These are phyloP conservation scores for Thalassoma bifasciatum DNA, from an alignment of 2,113 vertebrate species.

Conservation along the genomic window DNA sequence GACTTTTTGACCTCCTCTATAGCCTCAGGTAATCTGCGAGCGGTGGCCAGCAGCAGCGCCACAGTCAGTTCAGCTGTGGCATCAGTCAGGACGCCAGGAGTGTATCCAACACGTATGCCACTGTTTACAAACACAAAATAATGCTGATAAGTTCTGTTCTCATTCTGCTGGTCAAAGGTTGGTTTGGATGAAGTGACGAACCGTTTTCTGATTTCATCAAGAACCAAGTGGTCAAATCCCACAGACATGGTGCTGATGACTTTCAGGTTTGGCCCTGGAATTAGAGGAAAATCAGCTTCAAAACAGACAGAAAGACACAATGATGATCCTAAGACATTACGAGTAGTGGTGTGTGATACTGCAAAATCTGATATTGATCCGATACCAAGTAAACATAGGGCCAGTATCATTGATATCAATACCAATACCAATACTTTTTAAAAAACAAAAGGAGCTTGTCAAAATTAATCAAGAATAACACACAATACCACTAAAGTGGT, in stretches of 20 bases:
- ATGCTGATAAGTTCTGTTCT: not conserved
- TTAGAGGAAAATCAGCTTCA: conserved; percentile 24
- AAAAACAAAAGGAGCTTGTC: too few species aligned
- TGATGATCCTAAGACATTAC: too few species aligned
- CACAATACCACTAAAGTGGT: too few species aligned
- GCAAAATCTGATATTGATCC: too few species aligned
- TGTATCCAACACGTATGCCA: conserved; percentile 84
- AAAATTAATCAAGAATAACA: too few species aligned
- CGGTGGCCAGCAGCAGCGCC: conserved; percentile 83
- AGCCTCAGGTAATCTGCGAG: conserved; percentile 83
- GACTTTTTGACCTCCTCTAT: conserved; percentile 80
- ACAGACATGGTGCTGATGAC: conserved; percentile 83
- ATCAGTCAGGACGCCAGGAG: conserved; percentile 80
- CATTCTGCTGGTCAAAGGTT: not conserved
- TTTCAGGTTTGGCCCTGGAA: conserved; percentile 77
- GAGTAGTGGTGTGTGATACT: too few species aligned
- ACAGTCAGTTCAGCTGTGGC: conserved; percentile 81
- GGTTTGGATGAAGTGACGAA: conserved; percentile 19
- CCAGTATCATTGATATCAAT: too few species aligned
- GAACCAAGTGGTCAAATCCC: conserved; percentile 73
- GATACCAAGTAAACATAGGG: too few species aligned
- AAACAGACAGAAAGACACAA: not conserved
- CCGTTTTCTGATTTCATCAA: conserved; percentile 80
- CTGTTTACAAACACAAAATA: conserved; percentile 54
- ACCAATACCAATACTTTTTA: too few species aligned